Evolutionary conservation across 1,140 invertebrate genomes (phyloP).

Genomic region (Triops cancriformis): DNA sequence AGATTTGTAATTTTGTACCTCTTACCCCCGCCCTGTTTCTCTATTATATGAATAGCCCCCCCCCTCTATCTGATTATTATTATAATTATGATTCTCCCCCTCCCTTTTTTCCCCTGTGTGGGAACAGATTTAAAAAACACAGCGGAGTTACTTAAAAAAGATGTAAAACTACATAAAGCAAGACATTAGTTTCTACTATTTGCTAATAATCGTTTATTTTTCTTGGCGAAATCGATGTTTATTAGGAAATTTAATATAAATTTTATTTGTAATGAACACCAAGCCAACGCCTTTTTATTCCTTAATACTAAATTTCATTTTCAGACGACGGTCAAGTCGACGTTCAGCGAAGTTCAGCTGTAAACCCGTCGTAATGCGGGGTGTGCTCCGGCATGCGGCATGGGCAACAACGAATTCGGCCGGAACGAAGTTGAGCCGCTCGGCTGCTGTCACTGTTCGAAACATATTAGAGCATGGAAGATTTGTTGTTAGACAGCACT

Average conservation of each 20-base stretch:
- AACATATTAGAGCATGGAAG: no score
- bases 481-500: no score
- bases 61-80: background rate
- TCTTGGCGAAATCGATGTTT: conserved; percentile 8
- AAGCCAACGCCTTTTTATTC: background rate
- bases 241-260: conserved; percentile 14
- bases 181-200: conserved; percentile 9
- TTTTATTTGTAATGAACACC: background rate
- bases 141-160: conserved; percentile 7
- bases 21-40: background rate
- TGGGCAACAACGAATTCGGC: no score
- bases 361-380: no score
- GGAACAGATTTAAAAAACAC: background rate
- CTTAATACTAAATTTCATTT: background rate
- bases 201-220: conserved; percentile 14
- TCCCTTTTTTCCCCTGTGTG: background rate
- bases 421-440: no score
- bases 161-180: background rate
- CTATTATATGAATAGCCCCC: background rate
- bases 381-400: no score
- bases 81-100: background rate
- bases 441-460: no score
- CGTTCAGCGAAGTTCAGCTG: no score
- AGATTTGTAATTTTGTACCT: conserved; percentile 14
- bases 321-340: no score